Conservation (phyloP, 2,113 vertebrate genomes). For the Microtus montanus region DNA sequence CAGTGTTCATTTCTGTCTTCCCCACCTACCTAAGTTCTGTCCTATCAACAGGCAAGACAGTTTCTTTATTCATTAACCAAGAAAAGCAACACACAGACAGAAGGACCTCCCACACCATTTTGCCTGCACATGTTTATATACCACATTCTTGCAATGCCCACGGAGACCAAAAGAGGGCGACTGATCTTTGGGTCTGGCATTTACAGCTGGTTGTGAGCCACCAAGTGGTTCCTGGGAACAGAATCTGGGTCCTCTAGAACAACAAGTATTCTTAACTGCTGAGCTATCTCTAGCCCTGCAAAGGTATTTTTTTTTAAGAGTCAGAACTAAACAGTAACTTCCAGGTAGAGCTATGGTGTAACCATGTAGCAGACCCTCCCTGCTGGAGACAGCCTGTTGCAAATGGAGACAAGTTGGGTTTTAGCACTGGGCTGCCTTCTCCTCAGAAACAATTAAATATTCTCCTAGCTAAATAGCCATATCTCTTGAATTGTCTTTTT, state of each 20-base stretch:
- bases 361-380: background rate
- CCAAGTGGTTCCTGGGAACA: background rate
- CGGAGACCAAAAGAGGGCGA: background rate
- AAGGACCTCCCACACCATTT: too few relatives aligned
- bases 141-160: background rate
- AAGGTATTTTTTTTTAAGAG: background rate
- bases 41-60: too few relatives aligned
- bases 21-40: too few relatives aligned
- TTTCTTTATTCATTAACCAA: too few relatives aligned
- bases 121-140: background rate
- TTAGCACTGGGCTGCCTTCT: background rate
- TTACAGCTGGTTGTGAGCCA: background rate
- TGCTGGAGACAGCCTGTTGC: background rate
- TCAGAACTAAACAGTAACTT: background rate
- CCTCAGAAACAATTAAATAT: background rate
- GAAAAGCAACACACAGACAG: too few relatives aligned
- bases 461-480: background rate
- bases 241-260: background rate
- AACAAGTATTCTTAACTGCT: background rate
- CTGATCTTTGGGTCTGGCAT: background rate
- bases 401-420: background rate
- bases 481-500: background rate
- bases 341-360: background rate
- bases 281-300: background rate
- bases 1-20: too few relatives aligned